These are phyloP conservation scores for Lucifuga dentata DNA, from an alignment of 2,113 vertebrate species.

Conservation along the genomic window DNA sequence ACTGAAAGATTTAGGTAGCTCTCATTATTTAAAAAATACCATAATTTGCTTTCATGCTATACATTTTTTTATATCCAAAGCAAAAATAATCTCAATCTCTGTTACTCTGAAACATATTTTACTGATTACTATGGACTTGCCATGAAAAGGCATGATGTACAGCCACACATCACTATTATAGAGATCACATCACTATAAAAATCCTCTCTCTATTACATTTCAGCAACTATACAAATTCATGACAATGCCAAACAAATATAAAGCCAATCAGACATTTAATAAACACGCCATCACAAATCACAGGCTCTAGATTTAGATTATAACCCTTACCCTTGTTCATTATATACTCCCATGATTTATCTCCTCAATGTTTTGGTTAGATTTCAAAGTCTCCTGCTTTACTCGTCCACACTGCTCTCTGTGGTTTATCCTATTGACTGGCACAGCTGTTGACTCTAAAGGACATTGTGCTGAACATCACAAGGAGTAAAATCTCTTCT, in stretches of 20 bases:
- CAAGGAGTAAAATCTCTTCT: slow-evolving; percentile 13
- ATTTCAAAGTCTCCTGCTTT: slow-evolving; percentile 12
- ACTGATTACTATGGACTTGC: not conserved
- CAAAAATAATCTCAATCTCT: no score
- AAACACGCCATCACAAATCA: not conserved
- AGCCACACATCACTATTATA: not conserved
- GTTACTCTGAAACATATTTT: not conserved
- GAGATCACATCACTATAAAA: no score
- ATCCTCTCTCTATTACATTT: no score
- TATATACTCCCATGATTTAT: slow-evolving; percentile 64
- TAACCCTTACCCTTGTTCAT: slow-evolving; percentile 64
- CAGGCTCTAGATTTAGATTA: not conserved
- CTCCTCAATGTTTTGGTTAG: slow-evolving; percentile 17
- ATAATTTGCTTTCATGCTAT: no score
- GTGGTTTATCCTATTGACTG: slow-evolving; percentile 12
- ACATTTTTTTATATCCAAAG: no score
- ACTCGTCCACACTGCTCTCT: slow-evolving; percentile 13
- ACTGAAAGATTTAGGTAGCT: no score
- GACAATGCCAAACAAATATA: not conserved
- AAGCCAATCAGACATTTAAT: not conserved
- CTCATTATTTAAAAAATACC: no score
- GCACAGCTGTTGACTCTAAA: slow-evolving; percentile 10
- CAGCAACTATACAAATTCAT: not conserved
- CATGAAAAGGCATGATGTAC: no score
- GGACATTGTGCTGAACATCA: slow-evolving; percentile 4